A percentile compares a stretch with the other conserved stretches of the same genome.
Evolutionary conservation across 2,888 invertebrate species (phyloP).

Genomic region (Cephus runcator): DNA sequence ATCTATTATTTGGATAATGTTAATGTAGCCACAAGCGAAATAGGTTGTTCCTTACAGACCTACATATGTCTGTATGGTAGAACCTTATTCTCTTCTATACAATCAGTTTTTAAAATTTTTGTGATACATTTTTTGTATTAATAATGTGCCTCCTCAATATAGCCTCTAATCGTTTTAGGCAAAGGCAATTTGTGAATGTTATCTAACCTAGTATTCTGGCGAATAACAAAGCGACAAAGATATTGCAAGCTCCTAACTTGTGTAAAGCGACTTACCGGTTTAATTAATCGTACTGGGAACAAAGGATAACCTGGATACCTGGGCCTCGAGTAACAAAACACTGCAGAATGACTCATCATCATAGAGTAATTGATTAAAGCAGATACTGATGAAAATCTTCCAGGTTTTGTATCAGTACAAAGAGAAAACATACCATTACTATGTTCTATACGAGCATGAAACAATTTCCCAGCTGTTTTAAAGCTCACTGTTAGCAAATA

Average conservation of each 20-base stretch:
- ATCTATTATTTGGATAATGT: neutral
- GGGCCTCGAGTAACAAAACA: conserved; percentile 79
- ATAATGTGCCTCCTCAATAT: conserved; percentile 65
- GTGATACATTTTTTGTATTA: conserved; percentile 18
- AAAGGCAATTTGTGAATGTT: conserved; percentile 78
- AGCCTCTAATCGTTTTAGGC: conserved; percentile 70
- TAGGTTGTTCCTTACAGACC: neutral
- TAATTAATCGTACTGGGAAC: conserved; percentile 78
- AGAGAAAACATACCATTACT: conserved; percentile 74
- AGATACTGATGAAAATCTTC: conserved; percentile 72
- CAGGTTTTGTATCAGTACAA: conserved; percentile 69
- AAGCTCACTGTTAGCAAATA: conserved; percentile 81
- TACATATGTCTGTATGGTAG: neutral
- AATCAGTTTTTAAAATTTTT: neutral
- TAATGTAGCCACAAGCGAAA: neutral
- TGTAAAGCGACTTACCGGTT: conserved; percentile 80
- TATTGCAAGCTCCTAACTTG: conserved; percentile 78
- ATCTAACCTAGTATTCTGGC: conserved; percentile 74
- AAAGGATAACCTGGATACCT: conserved; percentile 75
- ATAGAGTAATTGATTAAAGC: conserved; percentile 81
- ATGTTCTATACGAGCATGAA: conserved; percentile 81
- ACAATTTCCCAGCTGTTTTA: conserved; percentile 74
- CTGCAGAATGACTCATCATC: conserved; percentile 75
- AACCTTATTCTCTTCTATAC: neutral
- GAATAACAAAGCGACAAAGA: conserved; percentile 79